Evolutionary conservation across 2,888 invertebrate genomes (phyloP).

Genomic region (Acanthosepion lycidas): DNA sequence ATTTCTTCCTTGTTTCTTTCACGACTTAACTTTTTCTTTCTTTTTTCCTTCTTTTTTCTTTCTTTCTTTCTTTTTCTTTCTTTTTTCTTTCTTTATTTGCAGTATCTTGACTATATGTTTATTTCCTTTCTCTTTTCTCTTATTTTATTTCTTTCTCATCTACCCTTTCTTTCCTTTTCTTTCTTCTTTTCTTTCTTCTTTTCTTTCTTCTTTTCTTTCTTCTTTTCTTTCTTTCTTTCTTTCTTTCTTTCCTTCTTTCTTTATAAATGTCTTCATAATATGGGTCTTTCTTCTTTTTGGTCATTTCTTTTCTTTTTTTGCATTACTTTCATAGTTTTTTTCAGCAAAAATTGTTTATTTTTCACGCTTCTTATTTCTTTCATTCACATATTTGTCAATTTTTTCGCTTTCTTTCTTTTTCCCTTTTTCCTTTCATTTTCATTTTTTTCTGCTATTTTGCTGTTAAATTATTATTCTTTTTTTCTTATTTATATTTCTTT

Average conservation of each 20-base stretch:
- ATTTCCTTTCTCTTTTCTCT: background rate
- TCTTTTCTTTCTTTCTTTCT: no score
- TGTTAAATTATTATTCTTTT: background rate
- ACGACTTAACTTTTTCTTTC: background rate
- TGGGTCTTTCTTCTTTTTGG: no score
- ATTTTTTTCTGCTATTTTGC: background rate
- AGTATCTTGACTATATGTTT: background rate
- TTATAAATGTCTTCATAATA: no score
- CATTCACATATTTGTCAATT: background rate
- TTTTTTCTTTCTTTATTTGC: no score
- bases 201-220: background rate
- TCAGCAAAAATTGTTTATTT: no score
- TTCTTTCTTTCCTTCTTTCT: no score
- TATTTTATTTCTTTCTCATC: background rate
- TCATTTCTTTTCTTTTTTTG: no score
- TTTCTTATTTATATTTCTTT: background rate
- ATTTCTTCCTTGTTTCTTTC: background rate
- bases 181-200: background rate
- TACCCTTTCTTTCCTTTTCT: background rate
- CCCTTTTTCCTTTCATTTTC: background rate
- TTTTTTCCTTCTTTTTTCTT: background rate
- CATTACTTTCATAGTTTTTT: no score
- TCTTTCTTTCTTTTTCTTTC: no score
- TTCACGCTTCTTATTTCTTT: no score
- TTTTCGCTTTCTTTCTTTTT: background rate